These are phyloP conservation scores for Paraplagusia blochii DNA, from an alignment of 2,113 vertebrate species.

Conservation along the genomic window DNA sequence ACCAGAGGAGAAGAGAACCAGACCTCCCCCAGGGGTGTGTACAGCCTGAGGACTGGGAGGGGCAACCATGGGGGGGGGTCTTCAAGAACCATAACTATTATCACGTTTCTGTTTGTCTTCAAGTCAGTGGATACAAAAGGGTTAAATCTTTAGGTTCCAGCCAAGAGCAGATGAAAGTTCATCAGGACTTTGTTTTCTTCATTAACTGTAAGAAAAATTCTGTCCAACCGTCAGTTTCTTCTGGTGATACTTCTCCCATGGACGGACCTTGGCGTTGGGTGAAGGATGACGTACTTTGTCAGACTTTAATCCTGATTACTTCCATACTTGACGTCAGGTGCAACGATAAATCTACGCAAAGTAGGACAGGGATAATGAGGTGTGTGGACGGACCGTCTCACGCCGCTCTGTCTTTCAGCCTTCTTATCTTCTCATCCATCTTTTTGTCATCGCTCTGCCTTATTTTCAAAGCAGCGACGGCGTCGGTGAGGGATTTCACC, in stretches of 20 bases:
- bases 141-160: too few species aligned
- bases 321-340: constrained; percentile 35
- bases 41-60: too few species aligned
- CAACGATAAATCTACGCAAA: constrained; percentile 37
- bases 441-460: constrained; percentile 52
- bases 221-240: too few species aligned
- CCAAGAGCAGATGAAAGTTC: too few species aligned
- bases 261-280: background rate
- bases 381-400: constrained; percentile 37
- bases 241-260: too few species aligned
- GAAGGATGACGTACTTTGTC: background rate
- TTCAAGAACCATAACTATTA: too few species aligned
- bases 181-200: constrained; percentile 9
- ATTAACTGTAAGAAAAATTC: background rate
- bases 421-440: constrained; percentile 54
- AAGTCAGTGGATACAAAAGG: too few species aligned
- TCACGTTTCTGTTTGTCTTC: too few species aligned
- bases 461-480: constrained; percentile 23
- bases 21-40: too few species aligned
- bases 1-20: background rate
- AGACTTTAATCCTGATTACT: constrained; percentile 22
- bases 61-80: too few species aligned
- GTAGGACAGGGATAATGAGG: constrained; percentile 56
- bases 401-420: constrained; percentile 37
- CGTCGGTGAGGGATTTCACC: constrained; percentile 49